Evolutionary conservation across 30 jellyfish, hydroid and myxozoan species (phyloP).

Genomic region (Haliclystus octoradiatus): DNA sequence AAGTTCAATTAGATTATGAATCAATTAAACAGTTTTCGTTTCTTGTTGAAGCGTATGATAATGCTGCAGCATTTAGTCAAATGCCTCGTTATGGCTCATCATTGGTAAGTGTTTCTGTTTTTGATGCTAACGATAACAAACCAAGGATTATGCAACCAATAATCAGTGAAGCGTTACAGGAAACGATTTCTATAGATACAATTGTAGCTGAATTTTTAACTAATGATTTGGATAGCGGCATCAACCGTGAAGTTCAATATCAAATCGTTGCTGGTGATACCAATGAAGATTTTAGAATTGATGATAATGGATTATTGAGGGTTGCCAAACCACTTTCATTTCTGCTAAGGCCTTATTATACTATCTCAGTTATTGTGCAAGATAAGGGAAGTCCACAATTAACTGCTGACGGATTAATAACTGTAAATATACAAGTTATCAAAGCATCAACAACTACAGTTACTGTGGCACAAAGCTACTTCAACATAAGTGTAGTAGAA

Average conservation of each 20-base stretch:
- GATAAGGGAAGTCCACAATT: slow-evolving; percentile 23
- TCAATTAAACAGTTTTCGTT: neutral
- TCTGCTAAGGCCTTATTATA: neutral
- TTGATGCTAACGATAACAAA: slow-evolving; percentile 14
- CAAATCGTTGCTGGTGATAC: neutral
- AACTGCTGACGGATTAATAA: neutral
- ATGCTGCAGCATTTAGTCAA: neutral
- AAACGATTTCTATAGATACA: neutral
- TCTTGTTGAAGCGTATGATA: neutral
- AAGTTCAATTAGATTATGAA: slow-evolving; percentile 1
- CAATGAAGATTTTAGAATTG: slow-evolving; percentile 3
- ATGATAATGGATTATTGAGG: slow-evolving; percentile 5
- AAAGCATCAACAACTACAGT: neutral
- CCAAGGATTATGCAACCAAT: neutral
- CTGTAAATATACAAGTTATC: neutral
- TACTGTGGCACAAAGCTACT: neutral
- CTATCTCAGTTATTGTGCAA: slow-evolving; percentile 1
- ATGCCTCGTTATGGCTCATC: neutral
- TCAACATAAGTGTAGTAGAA: neutral
- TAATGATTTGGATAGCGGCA: slow-evolving; percentile 9
- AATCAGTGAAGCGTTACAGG: neutral
- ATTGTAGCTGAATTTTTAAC: slow-evolving; percentile 16
- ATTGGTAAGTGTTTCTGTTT: neutral
- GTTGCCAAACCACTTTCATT: neutral
- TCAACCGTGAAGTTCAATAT: slow-evolving; percentile 8